phyloP scores from a whole-genome alignment of 2,113 vertebrate genomes.

The Aepyceros melampus region DNA sequence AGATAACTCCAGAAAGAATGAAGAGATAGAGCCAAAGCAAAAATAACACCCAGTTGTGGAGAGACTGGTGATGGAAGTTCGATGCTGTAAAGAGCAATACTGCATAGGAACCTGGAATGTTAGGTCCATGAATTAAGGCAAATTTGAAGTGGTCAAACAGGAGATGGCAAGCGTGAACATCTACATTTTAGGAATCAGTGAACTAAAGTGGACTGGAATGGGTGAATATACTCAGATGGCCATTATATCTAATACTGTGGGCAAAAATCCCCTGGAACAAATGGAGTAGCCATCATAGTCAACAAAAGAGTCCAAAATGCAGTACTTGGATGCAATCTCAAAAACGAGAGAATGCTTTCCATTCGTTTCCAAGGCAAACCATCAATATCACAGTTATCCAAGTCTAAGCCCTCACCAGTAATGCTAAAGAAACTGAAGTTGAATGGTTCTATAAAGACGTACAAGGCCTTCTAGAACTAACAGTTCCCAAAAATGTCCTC shows the following conservation, averaged over 20 bases:
- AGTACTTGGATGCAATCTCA: neutral
- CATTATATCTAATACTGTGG: neutral
- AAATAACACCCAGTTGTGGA: neutral
- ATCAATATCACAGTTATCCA: neutral
- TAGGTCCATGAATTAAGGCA: neutral
- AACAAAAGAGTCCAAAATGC: neutral
- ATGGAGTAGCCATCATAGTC: neutral
- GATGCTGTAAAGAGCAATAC: neutral
- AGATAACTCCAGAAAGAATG: neutral
- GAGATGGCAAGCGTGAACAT: neutral
- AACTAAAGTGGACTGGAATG: neutral
- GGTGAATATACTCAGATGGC: neutral
- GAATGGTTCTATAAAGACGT: neutral
- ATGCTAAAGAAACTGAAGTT: neutral
- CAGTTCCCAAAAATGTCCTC: neutral
- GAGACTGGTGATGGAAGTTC: neutral
- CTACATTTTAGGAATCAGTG: neutral
- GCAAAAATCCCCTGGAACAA: neutral
- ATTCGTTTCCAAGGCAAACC: neutral
- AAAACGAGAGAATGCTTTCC: accelerated
- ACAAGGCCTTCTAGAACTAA: neutral
- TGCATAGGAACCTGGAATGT: neutral
- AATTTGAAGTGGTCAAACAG: neutral
- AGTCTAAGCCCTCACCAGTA: neutral
- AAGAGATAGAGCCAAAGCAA: neutral